Conservation (phyloP, 1,140 invertebrate species). For the Drosophila saltans region DNA sequence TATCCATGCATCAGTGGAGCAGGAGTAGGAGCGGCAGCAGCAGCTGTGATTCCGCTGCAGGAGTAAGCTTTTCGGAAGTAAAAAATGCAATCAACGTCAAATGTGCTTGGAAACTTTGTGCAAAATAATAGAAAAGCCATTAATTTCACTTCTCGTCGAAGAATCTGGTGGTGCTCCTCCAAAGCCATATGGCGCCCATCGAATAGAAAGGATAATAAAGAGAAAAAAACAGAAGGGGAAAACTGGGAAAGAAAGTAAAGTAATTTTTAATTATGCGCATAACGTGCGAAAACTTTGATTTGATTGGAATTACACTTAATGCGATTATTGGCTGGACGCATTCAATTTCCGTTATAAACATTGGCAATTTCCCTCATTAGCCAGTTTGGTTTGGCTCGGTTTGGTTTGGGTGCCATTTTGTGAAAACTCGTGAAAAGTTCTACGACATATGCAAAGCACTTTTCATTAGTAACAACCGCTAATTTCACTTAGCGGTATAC, state of each 20-base stretch:
- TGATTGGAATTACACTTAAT: constrained; percentile 61
- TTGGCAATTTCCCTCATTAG: neutral
- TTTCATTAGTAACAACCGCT: constrained; percentile 80
- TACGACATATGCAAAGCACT: constrained; percentile 57
- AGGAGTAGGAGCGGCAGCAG: constrained; percentile 25
- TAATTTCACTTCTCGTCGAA: constrained; percentile 81
- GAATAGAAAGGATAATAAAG: constrained; percentile 8
- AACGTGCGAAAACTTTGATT: constrained; percentile 68
- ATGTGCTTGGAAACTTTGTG: constrained; percentile 79
- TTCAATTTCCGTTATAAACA: constrained; percentile 27
- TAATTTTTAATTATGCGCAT: constrained; percentile 79
- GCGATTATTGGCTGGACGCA: constrained; percentile 61
- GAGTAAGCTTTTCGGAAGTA: constrained; percentile 48
- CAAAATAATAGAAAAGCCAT: constrained; percentile 82
- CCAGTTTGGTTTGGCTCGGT: no score
- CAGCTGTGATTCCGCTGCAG: constrained; percentile 66
- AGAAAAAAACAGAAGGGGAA: neutral
- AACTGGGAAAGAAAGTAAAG: constrained; percentile 38
- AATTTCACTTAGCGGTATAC: constrained; percentile 76
- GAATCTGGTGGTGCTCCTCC: constrained; percentile 45
- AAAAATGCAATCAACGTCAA: constrained; percentile 81
- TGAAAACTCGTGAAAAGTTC: constrained; percentile 64
- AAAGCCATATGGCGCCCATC: constrained; percentile 47
- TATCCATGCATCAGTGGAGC: constrained; percentile 24
- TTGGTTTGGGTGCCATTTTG: constrained; percentile 12